phyloP scores from a whole-genome alignment of 2,113 vertebrate species.

The Pleuronectes platessa region DNA sequence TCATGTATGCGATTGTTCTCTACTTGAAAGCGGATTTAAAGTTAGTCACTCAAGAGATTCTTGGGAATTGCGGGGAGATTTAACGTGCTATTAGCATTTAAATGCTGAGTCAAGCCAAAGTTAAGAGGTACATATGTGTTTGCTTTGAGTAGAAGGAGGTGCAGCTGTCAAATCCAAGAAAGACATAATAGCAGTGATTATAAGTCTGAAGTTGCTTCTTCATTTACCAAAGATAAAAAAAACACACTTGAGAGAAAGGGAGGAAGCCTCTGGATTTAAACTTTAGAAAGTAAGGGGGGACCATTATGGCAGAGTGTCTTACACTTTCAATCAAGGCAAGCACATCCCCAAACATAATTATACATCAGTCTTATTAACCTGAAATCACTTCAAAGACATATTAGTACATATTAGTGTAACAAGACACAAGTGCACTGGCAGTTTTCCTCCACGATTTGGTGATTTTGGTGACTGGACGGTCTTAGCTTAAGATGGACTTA shows the following conservation, averaged over 20 bases:
- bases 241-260: neutral
- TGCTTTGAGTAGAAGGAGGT: too few species aligned
- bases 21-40: neutral
- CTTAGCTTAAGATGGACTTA: neutral
- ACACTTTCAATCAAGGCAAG: neutral
- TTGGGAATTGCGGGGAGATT: neutral
- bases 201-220: too few species aligned
- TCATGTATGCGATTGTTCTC: too few species aligned
- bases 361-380: neutral
- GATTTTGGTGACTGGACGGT: too few species aligned
- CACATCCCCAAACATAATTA: neutral
- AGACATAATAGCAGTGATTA: too few species aligned
- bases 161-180: too few species aligned
- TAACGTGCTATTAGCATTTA: neutral
- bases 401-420: neutral
- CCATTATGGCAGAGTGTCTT: too few species aligned
- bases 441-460: too few species aligned
- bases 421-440: neutral
- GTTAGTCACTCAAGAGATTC: neutral
- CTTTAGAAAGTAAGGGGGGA: neutral
- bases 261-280: neutral
- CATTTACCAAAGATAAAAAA: neutral
- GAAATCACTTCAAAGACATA: neutral
- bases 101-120: neutral
- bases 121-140: neutral